phyloP scores from a whole-genome alignment of 2,113 vertebrate species.

The Tetraodon nigroviridis region DNA sequence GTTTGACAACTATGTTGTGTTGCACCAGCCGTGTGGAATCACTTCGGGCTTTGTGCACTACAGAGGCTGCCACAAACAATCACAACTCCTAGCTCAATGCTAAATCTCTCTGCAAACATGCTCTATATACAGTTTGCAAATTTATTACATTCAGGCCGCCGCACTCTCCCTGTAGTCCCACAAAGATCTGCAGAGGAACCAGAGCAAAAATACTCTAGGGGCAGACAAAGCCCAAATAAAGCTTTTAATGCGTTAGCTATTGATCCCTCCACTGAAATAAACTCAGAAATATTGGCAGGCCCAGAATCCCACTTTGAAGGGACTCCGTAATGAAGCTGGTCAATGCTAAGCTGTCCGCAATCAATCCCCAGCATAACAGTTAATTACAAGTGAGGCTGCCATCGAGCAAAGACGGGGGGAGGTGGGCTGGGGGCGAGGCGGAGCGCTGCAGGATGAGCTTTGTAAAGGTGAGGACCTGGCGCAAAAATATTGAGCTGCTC shows the following conservation, averaged over 20 bases:
- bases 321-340: slow-evolving; percentile 80
- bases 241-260: slow-evolving; percentile 77
- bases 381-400: slow-evolving; percentile 76
- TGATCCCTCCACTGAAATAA: slow-evolving; percentile 76
- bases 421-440: slow-evolving; percentile 46
- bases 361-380: slow-evolving; percentile 79
- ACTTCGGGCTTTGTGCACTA: slow-evolving; percentile 31
- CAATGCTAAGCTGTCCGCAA: slow-evolving; percentile 79
- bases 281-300: slow-evolving; percentile 77
- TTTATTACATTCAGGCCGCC: neutral
- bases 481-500: slow-evolving; percentile 48
- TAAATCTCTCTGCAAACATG: too few relatives aligned
- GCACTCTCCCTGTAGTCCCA: slow-evolving; percentile 19
- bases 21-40: slow-evolving; percentile 32
- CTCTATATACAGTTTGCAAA: too few relatives aligned
- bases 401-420: slow-evolving; percentile 57
- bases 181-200: slow-evolving; percentile 52
- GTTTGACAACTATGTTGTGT: slow-evolving; percentile 43
- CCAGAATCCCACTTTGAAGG: slow-evolving; percentile 78
- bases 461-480: slow-evolving; percentile 45
- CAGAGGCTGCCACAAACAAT: slow-evolving; percentile 28
- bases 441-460: slow-evolving; percentile 39
- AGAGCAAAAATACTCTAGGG: slow-evolving; percentile 62
- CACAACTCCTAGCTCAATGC: slow-evolving; percentile 43
- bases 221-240: slow-evolving; percentile 75